Evolutionary conservation across 2,888 invertebrate species (phyloP), one percentile per base, ranked within the genome.

Genomic region (Catocala sponsa): DNA sequence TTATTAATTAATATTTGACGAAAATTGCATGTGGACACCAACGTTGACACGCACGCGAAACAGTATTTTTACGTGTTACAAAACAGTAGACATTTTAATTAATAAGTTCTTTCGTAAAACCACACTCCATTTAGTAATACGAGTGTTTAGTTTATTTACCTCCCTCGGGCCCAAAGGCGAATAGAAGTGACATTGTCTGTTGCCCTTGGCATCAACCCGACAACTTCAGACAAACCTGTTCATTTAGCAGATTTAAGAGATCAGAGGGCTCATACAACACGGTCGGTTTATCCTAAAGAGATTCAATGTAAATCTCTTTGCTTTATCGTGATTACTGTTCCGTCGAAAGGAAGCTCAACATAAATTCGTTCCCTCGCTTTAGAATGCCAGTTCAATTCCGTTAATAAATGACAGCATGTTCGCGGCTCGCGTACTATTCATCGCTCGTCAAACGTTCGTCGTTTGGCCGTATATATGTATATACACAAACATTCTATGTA

Each of bases 161-260:
- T 81, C 81, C 63, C 80, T 73, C 72, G 68, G 68, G 74, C 81
- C 59, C 88, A 91, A 92, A 89, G 92, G 82, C 93, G 82, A 87
- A 86, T 89, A 86, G 84, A 91, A 90, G 92, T 93, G 89, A 92
- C 92, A 86, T 91, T 92, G 92, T 85, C 89, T 89, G 83, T 66
- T 83, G 88, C 85, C 89, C 88, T 84, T 85, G 88, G 74, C 81
- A 78, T 80, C 82, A 79, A 78, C 75, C 83, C 79, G 78, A 61
- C 68, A 74, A 70, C 72, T 63, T 72, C 69, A 72, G 79, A 70
- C 71, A 65, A 76, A 74, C 76, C 74, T 74, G 80, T 74, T 72
- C 75, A 74, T 78, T 76, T 70, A 72, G 56, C 68, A 76, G 74
- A 76, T 78, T 75, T 77, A 77, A 74, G 76, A 65, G 73, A 69